phyloP scores from a whole-genome alignment of 2,888 invertebrate genomes.

The Quadroppia sp. region DNA sequence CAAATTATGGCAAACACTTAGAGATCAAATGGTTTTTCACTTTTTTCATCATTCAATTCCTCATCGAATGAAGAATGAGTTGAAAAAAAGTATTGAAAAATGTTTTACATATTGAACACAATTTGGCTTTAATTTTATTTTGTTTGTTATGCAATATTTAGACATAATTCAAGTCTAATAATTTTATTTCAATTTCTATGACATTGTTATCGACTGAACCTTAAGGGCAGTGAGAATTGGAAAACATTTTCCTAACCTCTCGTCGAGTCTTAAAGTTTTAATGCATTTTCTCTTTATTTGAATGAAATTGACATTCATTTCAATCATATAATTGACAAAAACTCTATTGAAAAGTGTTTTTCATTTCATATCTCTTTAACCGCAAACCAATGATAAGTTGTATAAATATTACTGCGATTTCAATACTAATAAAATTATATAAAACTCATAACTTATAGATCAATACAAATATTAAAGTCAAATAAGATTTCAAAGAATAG shows the following conservation, averaged over 20 bases:
- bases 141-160: neutral
- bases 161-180: too few relatives aligned
- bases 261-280: constrained; percentile 6
- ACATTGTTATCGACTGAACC: constrained; percentile 20
- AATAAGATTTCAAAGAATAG: neutral
- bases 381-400: constrained; percentile 23
- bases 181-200: neutral
- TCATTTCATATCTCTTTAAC: constrained; percentile 12
- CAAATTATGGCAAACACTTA: neutral
- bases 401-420: constrained; percentile 26
- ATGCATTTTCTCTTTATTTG: neutral
- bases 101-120: constrained; percentile 16
- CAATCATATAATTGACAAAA: constrained; percentile 7
- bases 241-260: neutral
- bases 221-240: constrained; percentile 30
- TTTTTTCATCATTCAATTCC: neutral
- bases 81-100: neutral
- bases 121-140: constrained; percentile 13
- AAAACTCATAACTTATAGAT: neutral
- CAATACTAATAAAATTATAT: constrained; percentile 8
- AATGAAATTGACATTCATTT: neutral
- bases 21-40: neutral
- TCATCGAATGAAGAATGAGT: neutral
- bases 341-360: constrained; percentile 3
- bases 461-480: neutral